Base-by-base conservation (phyloP, 2,888 invertebrate genomes). In the Noctua fimbriata region DNA sequence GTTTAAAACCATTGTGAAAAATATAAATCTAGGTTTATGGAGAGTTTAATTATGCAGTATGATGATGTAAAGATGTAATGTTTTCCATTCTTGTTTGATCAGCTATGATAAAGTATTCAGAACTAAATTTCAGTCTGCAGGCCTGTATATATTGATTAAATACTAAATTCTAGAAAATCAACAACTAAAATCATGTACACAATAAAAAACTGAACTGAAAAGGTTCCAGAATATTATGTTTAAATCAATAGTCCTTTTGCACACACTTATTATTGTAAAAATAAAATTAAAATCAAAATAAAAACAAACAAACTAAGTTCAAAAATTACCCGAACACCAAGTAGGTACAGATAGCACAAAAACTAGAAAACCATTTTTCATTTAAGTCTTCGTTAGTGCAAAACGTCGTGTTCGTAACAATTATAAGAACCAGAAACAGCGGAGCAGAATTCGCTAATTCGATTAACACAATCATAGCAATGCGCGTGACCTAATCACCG, bases 401-500 rank as follows among this genome's bases (percentile, higher is more conserved):
- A 28, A 70, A 60, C 24, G 5, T 60, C 41, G 28, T 47, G 65
- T 60, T 67, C 2, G 7, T 58, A 75, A 41, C 28, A 81, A 81
- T 81, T 74, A 80, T 14, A 76, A 78, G 75, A 83, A 28, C 74
- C 69, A 82, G 80, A 72, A 84, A 80, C 71, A 74, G 69, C 63
- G 67, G 76, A 58, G 58, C 55, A 77, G 75, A 86, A 91, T 90
- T 91, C 86, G 89, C 92, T 92, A 91, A 93, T 92, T 92, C 73
- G 84, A 93, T 93, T 92, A 92, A 83, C 72, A 78, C 90, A 91
- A 90, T 90, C 87, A 89, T 79, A 81, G 84, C 85, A 84, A 7
- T n/a, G 85, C 81, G 67, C 76, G 89, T 91, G 91, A 91, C 91
- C 91, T 91, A 91, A 91, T 91, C 90, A 90, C 84, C 84, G 76